phyloP scores from a whole-genome alignment of 1,140 invertebrate species.

The Heliconius himera region DNA sequence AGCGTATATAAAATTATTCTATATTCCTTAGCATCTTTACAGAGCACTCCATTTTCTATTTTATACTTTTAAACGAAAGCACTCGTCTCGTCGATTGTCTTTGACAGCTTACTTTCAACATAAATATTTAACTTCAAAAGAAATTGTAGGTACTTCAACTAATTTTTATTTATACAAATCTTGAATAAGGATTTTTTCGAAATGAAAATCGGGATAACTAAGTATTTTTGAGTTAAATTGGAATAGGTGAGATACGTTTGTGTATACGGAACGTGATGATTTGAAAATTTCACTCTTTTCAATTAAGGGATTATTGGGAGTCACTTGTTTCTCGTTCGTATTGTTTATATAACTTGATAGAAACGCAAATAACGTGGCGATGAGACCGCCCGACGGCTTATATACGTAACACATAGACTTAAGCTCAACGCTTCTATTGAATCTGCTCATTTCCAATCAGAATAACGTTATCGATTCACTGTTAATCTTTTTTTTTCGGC shows the following conservation, averaged over 20 bases:
- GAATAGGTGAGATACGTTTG: neutral
- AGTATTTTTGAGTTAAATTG: neutral
- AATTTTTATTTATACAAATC: neutral
- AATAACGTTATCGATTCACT: slow-evolving; percentile 61
- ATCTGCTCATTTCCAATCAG: slow-evolving; percentile 53
- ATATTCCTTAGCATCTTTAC: slow-evolving; percentile 12
- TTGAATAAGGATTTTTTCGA: neutral
- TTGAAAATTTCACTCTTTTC: slow-evolving; percentile 13
- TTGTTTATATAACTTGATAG: slow-evolving; percentile 38
- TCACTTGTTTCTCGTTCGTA: slow-evolving; percentile 16
- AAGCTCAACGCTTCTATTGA: slow-evolving; percentile 55
- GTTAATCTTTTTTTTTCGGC: slow-evolving; percentile 31
- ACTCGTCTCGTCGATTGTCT: slow-evolving; percentile 11
- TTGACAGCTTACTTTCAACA: slow-evolving; percentile 1
- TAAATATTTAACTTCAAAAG: neutral
- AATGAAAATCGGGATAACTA: neutral
- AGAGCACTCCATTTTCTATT: neutral
- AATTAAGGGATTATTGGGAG: slow-evolving; percentile 16
- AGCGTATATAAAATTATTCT: slow-evolving; percentile 8
- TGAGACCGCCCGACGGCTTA: slow-evolving; percentile 55
- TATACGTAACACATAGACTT: slow-evolving; percentile 54
- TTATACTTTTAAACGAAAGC: slow-evolving; percentile 9
- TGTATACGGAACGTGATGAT: slow-evolving; percentile 26
- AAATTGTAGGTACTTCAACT: neutral
- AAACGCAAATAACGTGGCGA: slow-evolving; percentile 56